Evolutionary conservation across 2,888 invertebrate species (phyloP), one percentile per base, ranked within the genome.

Genomic region (Hydroisotoma schaefferi): DNA sequence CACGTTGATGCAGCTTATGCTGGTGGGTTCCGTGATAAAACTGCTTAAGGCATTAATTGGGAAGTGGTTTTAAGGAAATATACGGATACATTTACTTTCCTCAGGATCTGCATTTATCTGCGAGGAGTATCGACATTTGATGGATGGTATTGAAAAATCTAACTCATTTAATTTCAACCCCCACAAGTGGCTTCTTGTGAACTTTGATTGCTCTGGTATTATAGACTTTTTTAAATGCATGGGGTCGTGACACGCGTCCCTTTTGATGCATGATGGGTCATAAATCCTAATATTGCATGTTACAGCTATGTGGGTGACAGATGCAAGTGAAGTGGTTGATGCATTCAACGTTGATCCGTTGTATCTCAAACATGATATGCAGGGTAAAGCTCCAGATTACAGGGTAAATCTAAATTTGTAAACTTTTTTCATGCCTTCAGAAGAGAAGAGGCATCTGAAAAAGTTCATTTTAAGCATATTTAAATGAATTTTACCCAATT

Each of bases 151-250:
- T 5, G 89, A 99, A 78, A 83, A 84, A 61, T 95, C 94, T 0
- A 90, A 94, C 75, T 98, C 97, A 0, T 95, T 98, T 77, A 97
- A 98, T 78, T 95, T 98, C 76, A 99, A 99, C 77, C 98, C 99
- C 0, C 98, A 98, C 78, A 99, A 99, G 79, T 99, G 98, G 98
- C 81, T 99, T 84, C 78, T 98, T 70, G 93, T 98, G n/a, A 98
- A 94, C 78, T 99, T 98, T 74, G 99, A 99, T 78, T 99, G 98
- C 76, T 98, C 98, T 12, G 87, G 97, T 0, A 88, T n/a, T n/a
- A n/a, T n/a, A n/a, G 99, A 90, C 99, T 25, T 8, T 23, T 26
- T 22, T n/a, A n/a, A n/a, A n/a, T n/a, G n/a, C n/a, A n/a, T n/a
- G n/a, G n/a, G n/a, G n/a, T n/a, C 6, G 29, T 12, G 18, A n/a